Evolutionary conservation across 2,797 vertebrate species (phyloP).

Genomic region (Eulemur mongoz): DNA sequence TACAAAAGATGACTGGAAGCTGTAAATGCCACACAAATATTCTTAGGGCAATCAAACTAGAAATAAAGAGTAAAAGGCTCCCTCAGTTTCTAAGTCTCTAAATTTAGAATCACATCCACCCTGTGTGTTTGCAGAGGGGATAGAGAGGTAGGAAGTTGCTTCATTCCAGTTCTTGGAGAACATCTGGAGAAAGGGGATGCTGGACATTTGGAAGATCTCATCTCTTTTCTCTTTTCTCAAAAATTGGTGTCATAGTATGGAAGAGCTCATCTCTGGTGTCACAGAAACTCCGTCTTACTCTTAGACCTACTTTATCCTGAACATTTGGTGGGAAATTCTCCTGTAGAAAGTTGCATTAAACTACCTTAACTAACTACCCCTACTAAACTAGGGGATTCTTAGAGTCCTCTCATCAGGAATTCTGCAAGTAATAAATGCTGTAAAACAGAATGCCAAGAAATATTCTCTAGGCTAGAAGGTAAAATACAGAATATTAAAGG

Average conservation of each 20-base stretch:
- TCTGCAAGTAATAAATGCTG: neutral
- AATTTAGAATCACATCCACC: neutral
- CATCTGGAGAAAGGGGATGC: neutral
- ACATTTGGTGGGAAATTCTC: neutral
- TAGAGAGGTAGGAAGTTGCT: neutral
- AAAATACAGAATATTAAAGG: neutral
- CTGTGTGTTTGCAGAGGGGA: neutral
- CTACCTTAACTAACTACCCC: too few relatives aligned
- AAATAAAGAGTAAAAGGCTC: rapidly evolving
- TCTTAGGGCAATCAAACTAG: neutral
- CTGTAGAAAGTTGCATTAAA: neutral
- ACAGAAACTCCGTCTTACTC: neutral
- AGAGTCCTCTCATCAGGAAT: neutral
- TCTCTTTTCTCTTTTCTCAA: neutral
- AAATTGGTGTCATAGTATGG: neutral
- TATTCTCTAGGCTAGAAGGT: neutral
- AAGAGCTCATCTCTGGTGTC: rapidly evolving
- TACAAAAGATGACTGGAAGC: neutral
- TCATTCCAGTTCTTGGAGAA: neutral
- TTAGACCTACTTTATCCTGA: neutral
- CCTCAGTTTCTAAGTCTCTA: neutral
- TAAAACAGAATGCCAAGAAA: neutral
- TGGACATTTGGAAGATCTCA: neutral
- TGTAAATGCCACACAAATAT: neutral
- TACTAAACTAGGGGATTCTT: neutral